Conservation (phyloP, 1,140 invertebrate genomes). For the Tetramorium simillimum region DNA sequence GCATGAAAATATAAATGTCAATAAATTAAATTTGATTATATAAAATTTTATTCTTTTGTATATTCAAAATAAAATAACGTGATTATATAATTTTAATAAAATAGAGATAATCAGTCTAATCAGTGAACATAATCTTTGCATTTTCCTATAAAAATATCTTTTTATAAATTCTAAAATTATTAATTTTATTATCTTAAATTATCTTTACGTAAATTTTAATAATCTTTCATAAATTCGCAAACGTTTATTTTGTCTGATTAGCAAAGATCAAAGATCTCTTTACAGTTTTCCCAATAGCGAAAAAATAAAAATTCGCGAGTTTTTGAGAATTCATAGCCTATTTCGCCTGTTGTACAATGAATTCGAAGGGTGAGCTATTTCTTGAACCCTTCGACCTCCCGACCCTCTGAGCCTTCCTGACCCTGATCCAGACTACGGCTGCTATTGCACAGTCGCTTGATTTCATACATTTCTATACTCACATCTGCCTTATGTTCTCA, state of each 20-base stretch:
- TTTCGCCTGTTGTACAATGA: background rate
- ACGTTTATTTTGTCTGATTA: background rate
- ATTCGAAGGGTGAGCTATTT: slow-evolving; percentile 27
- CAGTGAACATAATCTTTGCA: background rate
- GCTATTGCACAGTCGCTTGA: slow-evolving; percentile 52
- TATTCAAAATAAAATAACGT: background rate
- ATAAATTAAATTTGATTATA: background rate
- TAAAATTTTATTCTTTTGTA: background rate
- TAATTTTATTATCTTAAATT: background rate
- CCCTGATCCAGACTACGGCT: slow-evolving; percentile 39
- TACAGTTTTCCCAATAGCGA: too few species aligned
- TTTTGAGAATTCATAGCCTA: slow-evolving; percentile 23
- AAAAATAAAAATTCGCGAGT: background rate
- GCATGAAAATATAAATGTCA: background rate
- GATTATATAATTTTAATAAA: slow-evolving; percentile 11
- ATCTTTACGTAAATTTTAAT: background rate
- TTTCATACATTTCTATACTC: slow-evolving; percentile 58
- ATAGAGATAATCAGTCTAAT: background rate
- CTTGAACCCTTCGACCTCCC: slow-evolving; percentile 51
- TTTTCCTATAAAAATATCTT: background rate
- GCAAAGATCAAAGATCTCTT: background rate
- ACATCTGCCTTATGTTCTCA: slow-evolving; percentile 60
- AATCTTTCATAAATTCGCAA: background rate
- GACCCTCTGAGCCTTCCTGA: slow-evolving; percentile 29
- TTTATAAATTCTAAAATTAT: background rate